phyloP scores from a whole-genome alignment of 2,797 vertebrate genomes.

The Sparidentex hasta region DNA sequence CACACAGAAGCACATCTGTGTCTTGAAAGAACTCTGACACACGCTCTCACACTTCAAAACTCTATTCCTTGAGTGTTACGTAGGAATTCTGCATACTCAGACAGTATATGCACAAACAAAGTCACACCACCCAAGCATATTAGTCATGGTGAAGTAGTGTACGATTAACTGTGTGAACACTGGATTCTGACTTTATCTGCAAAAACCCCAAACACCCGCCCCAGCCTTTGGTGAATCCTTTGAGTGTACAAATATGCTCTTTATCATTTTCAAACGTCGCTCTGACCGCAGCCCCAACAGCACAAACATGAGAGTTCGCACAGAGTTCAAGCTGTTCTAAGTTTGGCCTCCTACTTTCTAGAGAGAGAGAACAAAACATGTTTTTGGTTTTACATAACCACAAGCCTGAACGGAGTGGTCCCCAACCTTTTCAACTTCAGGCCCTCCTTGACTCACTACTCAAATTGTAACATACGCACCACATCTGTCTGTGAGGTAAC shows the following conservation, averaged over 20 bases:
- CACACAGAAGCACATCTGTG: conserved; percentile 19
- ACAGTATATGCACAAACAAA: background rate
- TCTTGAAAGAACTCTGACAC: conserved; percentile 13
- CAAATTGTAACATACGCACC: background rate
- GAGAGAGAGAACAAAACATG: conserved; percentile 59
- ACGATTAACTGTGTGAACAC: background rate
- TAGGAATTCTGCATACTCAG: conserved; percentile 11
- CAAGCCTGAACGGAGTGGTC: conserved; percentile 40
- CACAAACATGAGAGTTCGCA: conserved; percentile 67
- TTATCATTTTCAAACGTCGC: conserved; percentile 30
- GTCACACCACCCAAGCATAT: background rate
- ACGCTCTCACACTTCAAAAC: background rate
- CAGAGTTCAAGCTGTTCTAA: conserved; percentile 69
- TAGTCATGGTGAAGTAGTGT: background rate
- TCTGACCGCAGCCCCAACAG: conserved; percentile 29
- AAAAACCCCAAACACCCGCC: background rate
- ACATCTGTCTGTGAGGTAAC: conserved; percentile 9
- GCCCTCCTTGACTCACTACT: conserved; percentile 23
- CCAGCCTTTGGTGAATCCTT: background rate
- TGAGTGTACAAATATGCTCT: conserved; percentile 5
- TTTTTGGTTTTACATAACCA: conserved; percentile 58
- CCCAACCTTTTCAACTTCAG: conserved; percentile 20
- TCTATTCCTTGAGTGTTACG: background rate
- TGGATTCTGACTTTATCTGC: background rate
- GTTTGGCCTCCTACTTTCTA: conserved; percentile 50